Evolutionary conservation across 2,113 vertebrate species (phyloP), one percentile per base, ranked within the genome.

Genomic region (Strix aluco): DNA sequence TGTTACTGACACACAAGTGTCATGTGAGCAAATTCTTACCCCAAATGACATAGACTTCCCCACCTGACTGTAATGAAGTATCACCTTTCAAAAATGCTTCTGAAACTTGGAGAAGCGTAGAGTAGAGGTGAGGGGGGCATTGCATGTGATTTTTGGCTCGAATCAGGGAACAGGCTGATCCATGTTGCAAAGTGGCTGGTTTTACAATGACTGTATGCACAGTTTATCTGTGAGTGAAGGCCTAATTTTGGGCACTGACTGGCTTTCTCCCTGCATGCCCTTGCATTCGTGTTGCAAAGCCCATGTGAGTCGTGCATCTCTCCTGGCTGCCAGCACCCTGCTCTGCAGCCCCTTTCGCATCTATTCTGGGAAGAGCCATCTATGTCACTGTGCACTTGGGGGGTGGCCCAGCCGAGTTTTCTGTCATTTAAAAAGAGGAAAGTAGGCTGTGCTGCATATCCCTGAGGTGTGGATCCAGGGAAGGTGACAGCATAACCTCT

Each of bases 291-390:
- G 29, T 6, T 11, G 23, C 66, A 51, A 5, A 58, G 55, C 30
- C 70, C 1, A 0, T 1, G 0, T 6, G 22, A 8, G 13, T 6
- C 0, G 0, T 14, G 18, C n/a, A 16, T 49, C 61, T 42, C 51
- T 54, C 5, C 12, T 2, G 5, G 57, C 32, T 71, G 38, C 27
- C 6, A 4, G 34, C 27, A 20, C 21, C 54, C 52, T 34, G 49
- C 54, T 66, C 47, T 4, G 0, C 44, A 86, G 32, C 51, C 40
- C 29, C 75, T 18, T 55, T 29, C 1, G 1, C 26, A 1, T 44
- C 78, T 55, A 2, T 69, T 77, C 72, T 57, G 22, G 78, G 78
- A 38, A 42, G 65, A 86, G 63, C 63, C 77, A 67, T 72, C 70
- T 46, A 26, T 42, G 88, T 65, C 73, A 57, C 83, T 7, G 61